phyloP scores from a whole-genome alignment of 2,797 vertebrate species.

The Botia kubotai region DNA sequence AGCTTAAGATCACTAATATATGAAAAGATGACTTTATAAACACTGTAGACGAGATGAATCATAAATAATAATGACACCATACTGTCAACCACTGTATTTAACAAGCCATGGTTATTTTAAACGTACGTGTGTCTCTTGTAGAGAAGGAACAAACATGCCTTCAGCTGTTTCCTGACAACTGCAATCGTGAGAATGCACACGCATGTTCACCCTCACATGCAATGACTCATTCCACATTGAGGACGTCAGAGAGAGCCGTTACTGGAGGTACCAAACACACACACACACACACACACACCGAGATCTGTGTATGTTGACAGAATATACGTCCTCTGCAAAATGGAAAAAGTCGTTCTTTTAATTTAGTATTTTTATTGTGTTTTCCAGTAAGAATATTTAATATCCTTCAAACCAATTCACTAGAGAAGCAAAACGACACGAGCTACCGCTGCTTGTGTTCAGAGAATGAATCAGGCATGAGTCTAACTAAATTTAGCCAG shows the following conservation, averaged over 20 bases:
- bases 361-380: background rate
- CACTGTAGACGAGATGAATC: background rate
- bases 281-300: background rate
- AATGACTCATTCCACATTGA: conserved; percentile 13
- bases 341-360: no score
- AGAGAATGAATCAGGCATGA: no score
- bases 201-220: conserved; percentile 18
- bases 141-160: conserved; percentile 17
- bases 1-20: background rate
- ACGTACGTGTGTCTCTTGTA: background rate
- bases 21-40: background rate
- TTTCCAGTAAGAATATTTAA: background rate
- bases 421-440: no score
- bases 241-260: conserved; percentile 17
- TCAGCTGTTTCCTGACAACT: conserved; percentile 18
- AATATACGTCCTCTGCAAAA: background rate
- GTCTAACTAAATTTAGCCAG: background rate
- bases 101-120: background rate
- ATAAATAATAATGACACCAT: background rate
- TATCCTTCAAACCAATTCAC: no score
- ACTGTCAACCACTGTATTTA: background rate
- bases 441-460: no score
- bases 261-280: background rate
- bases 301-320: background rate
- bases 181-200: conserved; percentile 17